phyloP scores from a whole-genome alignment of 2,888 invertebrate species.

The Frankliniella intonsa region DNA sequence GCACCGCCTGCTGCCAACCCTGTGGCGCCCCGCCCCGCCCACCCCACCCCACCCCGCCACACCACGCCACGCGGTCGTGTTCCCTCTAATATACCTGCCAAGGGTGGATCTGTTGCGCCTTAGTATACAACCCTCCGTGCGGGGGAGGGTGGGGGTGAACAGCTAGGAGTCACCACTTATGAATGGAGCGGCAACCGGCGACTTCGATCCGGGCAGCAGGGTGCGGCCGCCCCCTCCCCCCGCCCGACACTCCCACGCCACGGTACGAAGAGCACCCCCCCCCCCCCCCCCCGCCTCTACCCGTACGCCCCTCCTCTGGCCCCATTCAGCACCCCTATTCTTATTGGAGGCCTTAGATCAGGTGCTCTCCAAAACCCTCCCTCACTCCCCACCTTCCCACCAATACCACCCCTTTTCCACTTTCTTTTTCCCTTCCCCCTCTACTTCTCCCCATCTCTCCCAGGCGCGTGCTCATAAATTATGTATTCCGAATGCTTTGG shows the following conservation, averaged over 20 bases:
- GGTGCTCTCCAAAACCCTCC: background rate
- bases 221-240: background rate
- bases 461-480: background rate
- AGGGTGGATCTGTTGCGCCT: background rate
- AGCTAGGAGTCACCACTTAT: background rate
- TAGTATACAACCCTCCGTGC: background rate
- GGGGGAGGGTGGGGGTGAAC: background rate
- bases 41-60: background rate
- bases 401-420: background rate
- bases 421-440: background rate
- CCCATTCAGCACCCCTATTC: background rate
- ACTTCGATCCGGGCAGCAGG: slow-evolving; percentile 11
- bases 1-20: too few relatives aligned
- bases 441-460: too few relatives aligned
- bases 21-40: background rate
- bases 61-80: background rate
- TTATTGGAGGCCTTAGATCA: slow-evolving; percentile 5
- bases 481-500: background rate
- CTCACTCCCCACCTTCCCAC: background rate
- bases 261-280: background rate
- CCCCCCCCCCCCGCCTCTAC: too few relatives aligned
- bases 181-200: slow-evolving; percentile 14
- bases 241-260: background rate
- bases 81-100: slow-evolving; percentile 6
- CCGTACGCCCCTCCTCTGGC: too few relatives aligned